A percentile compares a stretch with the other conserved stretches of the same genome.
Conservation (phyloP, 92 coral and sea anemone species). For the Epizoanthus ramosus region DNA sequence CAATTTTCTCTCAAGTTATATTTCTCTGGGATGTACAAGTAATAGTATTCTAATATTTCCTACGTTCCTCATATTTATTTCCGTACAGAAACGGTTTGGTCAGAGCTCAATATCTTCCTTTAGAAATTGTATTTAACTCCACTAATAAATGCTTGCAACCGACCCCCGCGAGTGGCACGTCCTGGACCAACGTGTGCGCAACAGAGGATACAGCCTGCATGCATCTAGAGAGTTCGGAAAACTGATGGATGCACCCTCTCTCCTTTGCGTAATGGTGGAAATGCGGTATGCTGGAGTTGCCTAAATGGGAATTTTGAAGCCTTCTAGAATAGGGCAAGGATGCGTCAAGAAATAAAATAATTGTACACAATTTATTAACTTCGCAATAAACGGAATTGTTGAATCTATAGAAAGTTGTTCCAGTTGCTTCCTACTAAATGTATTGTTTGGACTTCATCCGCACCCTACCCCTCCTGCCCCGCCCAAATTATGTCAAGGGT, state of each 20-base stretch:
- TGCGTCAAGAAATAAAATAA: too few species aligned
- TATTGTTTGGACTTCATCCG: too few species aligned
- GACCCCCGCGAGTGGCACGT: slow-evolving; percentile 34
- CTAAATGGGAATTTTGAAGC: too few species aligned
- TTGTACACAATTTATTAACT: too few species aligned
- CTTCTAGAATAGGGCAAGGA: too few species aligned
- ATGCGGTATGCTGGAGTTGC: too few species aligned
- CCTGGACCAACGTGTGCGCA: slow-evolving; percentile 75
- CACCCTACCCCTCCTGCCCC: too few species aligned
- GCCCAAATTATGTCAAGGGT: neutral
- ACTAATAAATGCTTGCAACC: slow-evolving; percentile 62
- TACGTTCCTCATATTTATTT: neutral
- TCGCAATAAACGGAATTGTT: too few species aligned
- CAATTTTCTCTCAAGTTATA: neutral
- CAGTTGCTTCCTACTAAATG: too few species aligned
- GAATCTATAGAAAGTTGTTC: too few species aligned
- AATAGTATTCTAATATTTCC: neutral
- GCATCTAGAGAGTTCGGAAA: neutral
- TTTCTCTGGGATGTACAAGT: neutral
- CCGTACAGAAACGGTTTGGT: slow-evolving; percentile 64
- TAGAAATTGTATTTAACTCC: slow-evolving; percentile 47
- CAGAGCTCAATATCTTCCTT: slow-evolving; percentile 70
- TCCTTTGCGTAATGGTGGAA: too few species aligned
- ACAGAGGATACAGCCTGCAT: slow-evolving; percentile 60
- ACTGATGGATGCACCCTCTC: neutral